Evolutionary conservation across 2,113 vertebrate species (phyloP).

Genomic region (Sylvilagus bachmani): DNA sequence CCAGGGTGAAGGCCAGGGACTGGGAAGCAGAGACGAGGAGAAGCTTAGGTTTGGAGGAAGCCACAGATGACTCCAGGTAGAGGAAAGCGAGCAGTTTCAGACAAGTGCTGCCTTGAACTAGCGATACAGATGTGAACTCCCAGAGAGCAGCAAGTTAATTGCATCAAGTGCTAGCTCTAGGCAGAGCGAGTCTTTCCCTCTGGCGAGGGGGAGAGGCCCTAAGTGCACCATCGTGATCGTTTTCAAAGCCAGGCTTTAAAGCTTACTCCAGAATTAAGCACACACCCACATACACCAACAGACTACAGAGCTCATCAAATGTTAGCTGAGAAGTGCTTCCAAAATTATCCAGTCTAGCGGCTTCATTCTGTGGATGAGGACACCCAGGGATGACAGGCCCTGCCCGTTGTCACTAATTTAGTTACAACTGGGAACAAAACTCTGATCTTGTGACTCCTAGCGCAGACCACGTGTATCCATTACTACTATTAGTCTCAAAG

Average conservation of each 20-base stretch:
- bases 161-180: too few species aligned
- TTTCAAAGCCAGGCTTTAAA: conserved; percentile 30
- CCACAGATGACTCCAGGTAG: background rate
- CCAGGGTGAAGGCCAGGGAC: background rate
- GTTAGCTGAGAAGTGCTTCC: conserved; percentile 20
- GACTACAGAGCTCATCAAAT: background rate
- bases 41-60: background rate
- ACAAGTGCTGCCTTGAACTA: background rate
- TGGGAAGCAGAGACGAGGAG: background rate
- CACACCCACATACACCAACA: background rate
- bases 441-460: background rate
- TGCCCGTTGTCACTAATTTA: background rate
- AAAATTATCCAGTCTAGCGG: background rate
- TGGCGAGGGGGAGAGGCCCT: accelerated
- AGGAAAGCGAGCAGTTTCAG: background rate
- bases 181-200: background rate
- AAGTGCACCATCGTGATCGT: background rate
- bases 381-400: background rate
- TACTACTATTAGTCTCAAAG: background rate
- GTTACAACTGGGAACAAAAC: background rate
- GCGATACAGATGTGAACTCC: background rate
- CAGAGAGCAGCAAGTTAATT: background rate
- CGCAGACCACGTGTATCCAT: background rate
- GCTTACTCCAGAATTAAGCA: conserved; percentile 7
- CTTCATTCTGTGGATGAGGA: background rate